phyloP scores from a whole-genome alignment of 64 coral and sea anemone species.

The Platygyra sinensis region DNA sequence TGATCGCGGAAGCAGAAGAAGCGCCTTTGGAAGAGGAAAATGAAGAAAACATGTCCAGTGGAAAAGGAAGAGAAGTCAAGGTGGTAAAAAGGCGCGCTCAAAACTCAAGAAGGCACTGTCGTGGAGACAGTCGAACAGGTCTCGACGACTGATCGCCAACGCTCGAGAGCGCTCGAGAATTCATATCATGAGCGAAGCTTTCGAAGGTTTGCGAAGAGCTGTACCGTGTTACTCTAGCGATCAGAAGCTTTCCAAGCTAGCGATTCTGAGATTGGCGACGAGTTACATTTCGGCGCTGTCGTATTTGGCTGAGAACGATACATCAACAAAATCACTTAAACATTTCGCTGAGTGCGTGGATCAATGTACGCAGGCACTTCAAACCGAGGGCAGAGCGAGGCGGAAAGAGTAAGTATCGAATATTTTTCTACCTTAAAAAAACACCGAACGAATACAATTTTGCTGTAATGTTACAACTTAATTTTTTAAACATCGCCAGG shows the following conservation, averaged over 20 bases:
- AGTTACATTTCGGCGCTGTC: constrained; percentile 94
- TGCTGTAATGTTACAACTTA: no score
- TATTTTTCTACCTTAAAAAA: not conserved
- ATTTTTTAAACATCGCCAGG: not conserved
- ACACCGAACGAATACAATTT: not conserved
- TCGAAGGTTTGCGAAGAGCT: no score
- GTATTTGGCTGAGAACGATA: constrained; percentile 74
- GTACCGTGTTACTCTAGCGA: no score
- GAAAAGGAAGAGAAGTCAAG: constrained; percentile 28
- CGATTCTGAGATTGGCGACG: constrained; percentile 89
- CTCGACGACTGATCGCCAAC: constrained; percentile 85
- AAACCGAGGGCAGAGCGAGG: no score
- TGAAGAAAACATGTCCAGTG: constrained; percentile 21
- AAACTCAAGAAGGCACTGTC: constrained; percentile 57
- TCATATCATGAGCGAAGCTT: no score
- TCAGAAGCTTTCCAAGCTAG: no score
- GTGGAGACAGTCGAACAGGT: constrained; percentile 87
- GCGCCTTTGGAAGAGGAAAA: constrained; percentile 36
- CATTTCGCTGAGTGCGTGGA: no score
- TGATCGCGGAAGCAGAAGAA: not conserved
- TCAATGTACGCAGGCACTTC: no score
- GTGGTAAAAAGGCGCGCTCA: no score
- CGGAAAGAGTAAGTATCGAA: no score
- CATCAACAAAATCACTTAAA: no score
- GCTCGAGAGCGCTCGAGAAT: no score